Conservation (phyloP, 2,797 vertebrate species). For the Onychomys torridus region DNA sequence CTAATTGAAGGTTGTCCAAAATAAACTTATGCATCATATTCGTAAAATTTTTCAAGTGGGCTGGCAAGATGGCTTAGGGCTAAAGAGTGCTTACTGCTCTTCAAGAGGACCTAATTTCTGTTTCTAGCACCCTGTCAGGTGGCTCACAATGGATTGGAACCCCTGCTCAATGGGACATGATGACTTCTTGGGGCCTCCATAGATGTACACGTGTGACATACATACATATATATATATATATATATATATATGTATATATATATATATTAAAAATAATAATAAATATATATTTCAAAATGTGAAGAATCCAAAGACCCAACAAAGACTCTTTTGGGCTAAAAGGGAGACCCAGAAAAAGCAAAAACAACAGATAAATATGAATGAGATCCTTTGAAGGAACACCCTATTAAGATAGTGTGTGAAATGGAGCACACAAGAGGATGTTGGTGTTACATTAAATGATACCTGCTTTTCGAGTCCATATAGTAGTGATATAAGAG, state of each 20-base stretch:
- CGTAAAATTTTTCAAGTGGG: neutral
- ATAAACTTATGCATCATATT: neutral
- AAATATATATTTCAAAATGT: neutral
- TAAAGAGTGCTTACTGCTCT: neutral
- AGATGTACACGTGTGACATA: neutral
- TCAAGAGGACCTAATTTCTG: neutral
- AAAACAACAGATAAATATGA: neutral
- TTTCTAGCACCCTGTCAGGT: neutral
- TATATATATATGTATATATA: too few relatives aligned
- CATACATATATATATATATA: neutral
- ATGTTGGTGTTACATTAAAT: neutral
- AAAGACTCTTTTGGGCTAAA: neutral
- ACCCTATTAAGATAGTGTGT: neutral
- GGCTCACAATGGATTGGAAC: neutral
- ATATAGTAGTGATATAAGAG: neutral
- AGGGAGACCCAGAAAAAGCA: neutral
- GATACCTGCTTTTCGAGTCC: neutral
- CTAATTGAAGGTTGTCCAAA: neutral
- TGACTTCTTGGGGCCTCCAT: neutral
- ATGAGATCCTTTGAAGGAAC: neutral
- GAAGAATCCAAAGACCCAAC: neutral
- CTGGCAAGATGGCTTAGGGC: neutral
- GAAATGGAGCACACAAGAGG: neutral
- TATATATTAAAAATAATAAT: neutral
- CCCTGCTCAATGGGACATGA: neutral